phyloP scores from a whole-genome alignment of 2,888 invertebrate species.

The Mechanitis mazaeus region DNA sequence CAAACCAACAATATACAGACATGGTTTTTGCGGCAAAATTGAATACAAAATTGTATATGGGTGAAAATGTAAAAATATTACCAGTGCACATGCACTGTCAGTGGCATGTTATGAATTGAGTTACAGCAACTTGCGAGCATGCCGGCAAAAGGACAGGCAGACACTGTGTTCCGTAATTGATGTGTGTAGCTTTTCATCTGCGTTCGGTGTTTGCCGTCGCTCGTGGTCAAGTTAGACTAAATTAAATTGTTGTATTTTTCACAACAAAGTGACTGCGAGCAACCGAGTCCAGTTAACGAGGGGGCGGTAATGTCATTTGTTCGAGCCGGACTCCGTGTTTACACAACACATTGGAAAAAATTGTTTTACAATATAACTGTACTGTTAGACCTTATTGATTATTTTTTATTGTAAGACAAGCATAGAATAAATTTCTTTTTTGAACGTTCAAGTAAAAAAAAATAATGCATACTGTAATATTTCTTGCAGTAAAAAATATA shows the following conservation, averaged over 20 bases:
- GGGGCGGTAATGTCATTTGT: constrained; percentile 55
- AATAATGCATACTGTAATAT: neutral
- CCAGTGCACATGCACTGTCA: constrained; percentile 37
- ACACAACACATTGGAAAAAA: constrained; percentile 39
- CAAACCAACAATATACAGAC: constrained; percentile 6
- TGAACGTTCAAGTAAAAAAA: neutral
- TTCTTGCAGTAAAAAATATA: constrained; percentile 10
- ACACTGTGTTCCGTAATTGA: constrained; percentile 58
- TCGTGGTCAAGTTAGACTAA: constrained; percentile 67
- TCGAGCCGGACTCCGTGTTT: constrained; percentile 36
- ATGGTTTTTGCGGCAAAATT: constrained; percentile 12
- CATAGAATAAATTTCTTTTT: too few species aligned
- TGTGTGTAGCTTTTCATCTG: constrained; percentile 68
- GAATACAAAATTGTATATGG: constrained; percentile 17
- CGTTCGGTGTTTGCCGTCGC: constrained; percentile 56
- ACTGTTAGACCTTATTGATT: neutral
- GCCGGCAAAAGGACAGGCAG: constrained; percentile 48
- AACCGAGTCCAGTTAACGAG: constrained; percentile 53
- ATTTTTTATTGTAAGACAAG: neutral
- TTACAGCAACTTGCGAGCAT: constrained; percentile 57
- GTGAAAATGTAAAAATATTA: constrained; percentile 53
- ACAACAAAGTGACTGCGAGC: constrained; percentile 59
- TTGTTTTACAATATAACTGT: constrained; percentile 31
- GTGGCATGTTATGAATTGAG: constrained; percentile 59
- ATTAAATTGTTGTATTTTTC: constrained; percentile 74